Percentiles rank a stretch among this genome's conserved stretches.
These are phyloP conservation scores for Ditylenchus weischeri DNA, from an alignment of 2,888 invertebrate species.

Conservation along the genomic window DNA sequence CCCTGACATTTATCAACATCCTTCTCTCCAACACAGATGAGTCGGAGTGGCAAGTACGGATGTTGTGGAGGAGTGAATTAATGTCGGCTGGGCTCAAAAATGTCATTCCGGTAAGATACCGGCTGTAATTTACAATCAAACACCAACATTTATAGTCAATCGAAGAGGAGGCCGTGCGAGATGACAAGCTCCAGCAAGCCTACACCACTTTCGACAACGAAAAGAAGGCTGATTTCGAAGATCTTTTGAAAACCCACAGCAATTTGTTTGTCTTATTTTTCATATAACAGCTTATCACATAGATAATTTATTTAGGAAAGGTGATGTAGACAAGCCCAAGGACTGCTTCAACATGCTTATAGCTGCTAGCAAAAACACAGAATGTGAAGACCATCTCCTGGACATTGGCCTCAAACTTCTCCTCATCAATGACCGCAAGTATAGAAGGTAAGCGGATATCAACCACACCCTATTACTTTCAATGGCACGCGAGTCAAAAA, in stretches of 20 bases:
- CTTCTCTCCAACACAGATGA: conserved; percentile 20
- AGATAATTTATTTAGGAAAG: conserved; percentile 17
- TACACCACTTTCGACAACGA: conserved; percentile 17
- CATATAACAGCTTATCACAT: background rate
- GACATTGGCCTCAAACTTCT: conserved; percentile 19
- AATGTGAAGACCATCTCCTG: conserved; percentile 21
- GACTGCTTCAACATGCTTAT: conserved; percentile 26
- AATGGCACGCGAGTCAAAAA: too few species aligned
- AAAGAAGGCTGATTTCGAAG: conserved; percentile 21
- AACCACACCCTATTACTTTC: too few species aligned
- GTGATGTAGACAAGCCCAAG: conserved; percentile 13
- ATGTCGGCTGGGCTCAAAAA: conserved; percentile 25
- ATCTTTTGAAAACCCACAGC: conserved; percentile 13
- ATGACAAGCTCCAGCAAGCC: conserved; percentile 10
- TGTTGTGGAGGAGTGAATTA: conserved; percentile 26
- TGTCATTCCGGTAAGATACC: conserved; percentile 17
- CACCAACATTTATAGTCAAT: background rate
- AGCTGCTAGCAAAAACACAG: conserved; percentile 20
- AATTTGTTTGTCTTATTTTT: conserved; percentile 12
- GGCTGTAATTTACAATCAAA: background rate
- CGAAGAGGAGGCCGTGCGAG: conserved; percentile 6
- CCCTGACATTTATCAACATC: conserved; percentile 24
- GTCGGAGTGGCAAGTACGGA: conserved; percentile 23
- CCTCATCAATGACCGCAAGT: conserved; percentile 19
- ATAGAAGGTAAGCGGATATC: conserved; percentile 15